A percentile compares a stretch with the other conserved stretches of the same genome.
Evolutionary conservation across 2,888 invertebrate genomes (phyloP).

Genomic region (Litoditis marina): DNA sequence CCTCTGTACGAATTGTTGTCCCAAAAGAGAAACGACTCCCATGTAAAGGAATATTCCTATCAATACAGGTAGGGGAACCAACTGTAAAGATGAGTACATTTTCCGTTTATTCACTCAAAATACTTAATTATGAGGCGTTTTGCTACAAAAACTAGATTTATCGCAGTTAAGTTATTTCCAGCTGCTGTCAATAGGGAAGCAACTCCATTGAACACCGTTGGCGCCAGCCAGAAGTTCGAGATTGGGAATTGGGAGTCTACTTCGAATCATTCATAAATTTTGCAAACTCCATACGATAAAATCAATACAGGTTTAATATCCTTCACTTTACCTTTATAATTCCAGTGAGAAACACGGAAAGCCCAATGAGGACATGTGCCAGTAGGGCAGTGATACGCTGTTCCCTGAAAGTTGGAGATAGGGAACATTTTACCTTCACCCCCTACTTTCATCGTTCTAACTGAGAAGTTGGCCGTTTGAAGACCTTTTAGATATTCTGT

Average conservation of each 20-base stretch:
- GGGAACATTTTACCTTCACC: too few relatives aligned
- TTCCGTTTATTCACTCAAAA: too few relatives aligned
- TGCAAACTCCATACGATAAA: not conserved
- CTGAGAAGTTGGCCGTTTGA: too few relatives aligned
- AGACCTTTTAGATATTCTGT: too few relatives aligned
- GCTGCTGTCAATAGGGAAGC: too few relatives aligned
- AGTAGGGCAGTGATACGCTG: slow-evolving; percentile 80
- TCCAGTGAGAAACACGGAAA: slow-evolving; percentile 64
- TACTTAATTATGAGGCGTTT: too few relatives aligned
- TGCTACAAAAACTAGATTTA: too few relatives aligned
- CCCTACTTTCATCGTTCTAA: too few relatives aligned
- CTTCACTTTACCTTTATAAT: slow-evolving; percentile 36
- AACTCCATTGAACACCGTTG: too few relatives aligned
- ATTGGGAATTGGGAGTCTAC: too few relatives aligned
- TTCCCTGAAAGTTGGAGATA: slow-evolving; percentile 53
- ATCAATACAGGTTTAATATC: not conserved
- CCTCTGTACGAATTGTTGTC: slow-evolving; percentile 57
- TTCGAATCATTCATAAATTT: not conserved
- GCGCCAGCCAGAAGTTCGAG: too few relatives aligned
- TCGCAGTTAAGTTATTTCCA: too few relatives aligned
- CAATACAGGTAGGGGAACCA: slow-evolving; percentile 64
- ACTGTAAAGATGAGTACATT: slow-evolving; percentile 35
- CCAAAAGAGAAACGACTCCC: slow-evolving; percentile 64
- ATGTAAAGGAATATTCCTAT: slow-evolving; percentile 66
- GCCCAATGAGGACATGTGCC: slow-evolving; percentile 72